These are phyloP conservation scores for Crotalus helleri DNA, from an alignment of 2,113 vertebrate genomes.

Conservation along the genomic window DNA sequence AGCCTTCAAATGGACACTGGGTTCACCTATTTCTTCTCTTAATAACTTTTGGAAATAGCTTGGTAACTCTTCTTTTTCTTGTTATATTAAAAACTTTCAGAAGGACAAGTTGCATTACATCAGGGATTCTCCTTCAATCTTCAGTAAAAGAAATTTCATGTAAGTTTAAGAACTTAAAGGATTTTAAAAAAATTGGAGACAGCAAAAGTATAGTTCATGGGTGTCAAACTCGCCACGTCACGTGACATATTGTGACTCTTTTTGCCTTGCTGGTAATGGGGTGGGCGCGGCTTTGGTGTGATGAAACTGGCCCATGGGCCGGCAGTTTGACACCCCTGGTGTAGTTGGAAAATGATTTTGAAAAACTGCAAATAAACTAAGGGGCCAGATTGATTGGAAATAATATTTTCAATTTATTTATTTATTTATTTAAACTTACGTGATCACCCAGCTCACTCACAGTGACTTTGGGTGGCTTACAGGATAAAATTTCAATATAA, in stretches of 20 bases:
- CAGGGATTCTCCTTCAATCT: neutral
- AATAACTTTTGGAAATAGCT: neutral
- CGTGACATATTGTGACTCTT: too few relatives aligned
- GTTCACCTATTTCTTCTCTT: neutral
- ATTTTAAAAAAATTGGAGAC: neutral
- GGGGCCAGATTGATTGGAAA: neutral
- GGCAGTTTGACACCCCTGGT: too few relatives aligned
- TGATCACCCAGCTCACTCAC: neutral
- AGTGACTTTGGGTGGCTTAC: neutral
- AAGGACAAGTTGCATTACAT: neutral
- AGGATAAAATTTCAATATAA: neutral
- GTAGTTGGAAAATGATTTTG: neutral
- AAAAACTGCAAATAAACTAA: neutral
- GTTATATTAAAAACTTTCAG: neutral
- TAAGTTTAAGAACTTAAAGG: neutral
- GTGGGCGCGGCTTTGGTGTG: too few relatives aligned
- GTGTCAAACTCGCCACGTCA: too few relatives aligned
- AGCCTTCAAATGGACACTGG: neutral
- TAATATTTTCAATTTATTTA: neutral
- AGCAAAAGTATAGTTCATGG: neutral
- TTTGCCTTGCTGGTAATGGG: too few relatives aligned
- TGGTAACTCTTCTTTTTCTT: neutral
- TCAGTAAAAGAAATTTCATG: neutral
- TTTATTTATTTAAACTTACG: neutral
- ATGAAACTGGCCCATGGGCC: too few relatives aligned